Percentiles rank a stretch among this genome's conserved stretches.
Conservation (phyloP, 2,888 invertebrate species). For the Crematogaster levior region DNA sequence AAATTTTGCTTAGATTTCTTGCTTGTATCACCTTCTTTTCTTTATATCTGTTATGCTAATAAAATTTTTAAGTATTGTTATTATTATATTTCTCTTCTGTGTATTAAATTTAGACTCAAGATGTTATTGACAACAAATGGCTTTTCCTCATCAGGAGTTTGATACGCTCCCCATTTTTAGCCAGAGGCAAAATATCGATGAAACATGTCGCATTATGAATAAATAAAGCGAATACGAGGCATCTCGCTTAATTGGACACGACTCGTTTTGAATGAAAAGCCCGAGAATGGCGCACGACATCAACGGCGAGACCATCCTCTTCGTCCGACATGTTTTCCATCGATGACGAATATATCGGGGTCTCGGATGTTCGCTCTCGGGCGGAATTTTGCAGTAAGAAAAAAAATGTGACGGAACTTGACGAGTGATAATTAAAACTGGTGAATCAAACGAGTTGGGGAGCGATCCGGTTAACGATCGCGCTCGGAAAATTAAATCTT, state of each 20-base stretch:
- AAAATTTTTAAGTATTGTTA: neutral
- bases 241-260: constrained; percentile 43
- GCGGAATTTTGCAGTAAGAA: constrained; percentile 9
- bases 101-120: neutral
- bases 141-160: neutral
- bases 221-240: constrained; percentile 3
- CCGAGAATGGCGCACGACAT: constrained; percentile 15
- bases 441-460: neutral
- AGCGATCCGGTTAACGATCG: constrained; percentile 25
- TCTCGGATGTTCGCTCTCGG: constrained; percentile 1
- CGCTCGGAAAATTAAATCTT: constrained; percentile 36
- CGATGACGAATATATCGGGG: constrained; percentile 39
- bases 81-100: neutral
- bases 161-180: neutral
- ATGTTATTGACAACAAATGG: neutral
- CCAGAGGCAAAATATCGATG: constrained; percentile 40
- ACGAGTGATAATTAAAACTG: constrained; percentile 34
- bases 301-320: constrained; percentile 21
- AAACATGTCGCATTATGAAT: constrained; percentile 47
- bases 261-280: constrained; percentile 42
- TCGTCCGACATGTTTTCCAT: constrained; percentile 42
- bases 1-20: neutral
- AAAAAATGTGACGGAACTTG: neutral
- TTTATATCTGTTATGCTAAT: neutral
- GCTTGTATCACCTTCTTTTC: neutral